Percentiles rank a stretch among this genome's conserved stretches.
phyloP scores from a whole-genome alignment of 2,797 vertebrate genomes.

The Periophthalmus magnuspinnatus region DNA sequence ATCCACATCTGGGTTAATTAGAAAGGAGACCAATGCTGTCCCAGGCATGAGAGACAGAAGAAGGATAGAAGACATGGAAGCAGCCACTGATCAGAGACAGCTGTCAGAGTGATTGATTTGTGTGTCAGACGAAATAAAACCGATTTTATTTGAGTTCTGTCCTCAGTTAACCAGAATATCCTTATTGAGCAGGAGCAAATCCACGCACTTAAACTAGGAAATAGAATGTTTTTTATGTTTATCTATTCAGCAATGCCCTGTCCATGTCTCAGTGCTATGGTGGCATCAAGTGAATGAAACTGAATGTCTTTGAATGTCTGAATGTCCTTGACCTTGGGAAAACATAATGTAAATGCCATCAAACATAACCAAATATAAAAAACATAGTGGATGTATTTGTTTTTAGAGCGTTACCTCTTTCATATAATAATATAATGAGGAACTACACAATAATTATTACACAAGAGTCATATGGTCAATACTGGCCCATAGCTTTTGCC shows the following conservation, averaged over 20 bases:
- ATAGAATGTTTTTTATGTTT: neutral
- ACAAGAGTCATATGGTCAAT: neutral
- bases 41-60: slow-evolving; percentile 43
- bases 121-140: slow-evolving; percentile 20
- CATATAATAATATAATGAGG: neutral
- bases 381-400: no score
- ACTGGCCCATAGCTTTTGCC: neutral
- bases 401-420: neutral
- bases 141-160: slow-evolving; percentile 33
- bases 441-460: neutral
- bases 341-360: neutral
- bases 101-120: slow-evolving; percentile 43
- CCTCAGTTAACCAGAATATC: neutral
- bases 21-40: slow-evolving; percentile 67
- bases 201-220: neutral
- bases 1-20: slow-evolving; percentile 85
- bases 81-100: slow-evolving; percentile 30
- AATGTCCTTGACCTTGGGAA: neutral
- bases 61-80: slow-evolving; percentile 21
- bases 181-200: neutral
- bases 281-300: neutral
- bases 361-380: neutral
- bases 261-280: neutral
- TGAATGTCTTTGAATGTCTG: no score
- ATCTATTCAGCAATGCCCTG: neutral